Evolutionary conservation across 2,888 invertebrate genomes (phyloP), one percentile per base, ranked within the genome.

Genomic region (Merodon equestris): DNA sequence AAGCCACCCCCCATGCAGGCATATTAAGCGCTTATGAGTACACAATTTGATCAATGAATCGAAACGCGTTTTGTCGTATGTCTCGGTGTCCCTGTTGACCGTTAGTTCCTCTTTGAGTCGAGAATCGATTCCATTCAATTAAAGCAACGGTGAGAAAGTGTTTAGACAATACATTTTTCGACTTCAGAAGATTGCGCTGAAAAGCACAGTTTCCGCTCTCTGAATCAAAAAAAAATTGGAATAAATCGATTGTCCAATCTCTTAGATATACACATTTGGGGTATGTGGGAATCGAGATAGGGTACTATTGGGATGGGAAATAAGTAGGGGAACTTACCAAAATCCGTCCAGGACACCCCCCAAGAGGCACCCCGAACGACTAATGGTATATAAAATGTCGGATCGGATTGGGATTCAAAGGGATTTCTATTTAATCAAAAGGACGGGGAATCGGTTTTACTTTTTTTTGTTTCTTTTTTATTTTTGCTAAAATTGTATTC

Each of bases 271-370:
- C 12, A 74, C 67, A 67, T 79, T 79, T 79, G 64, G 79, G 79
- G 79, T 74, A 70, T 79, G 74, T 79, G 79, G 79, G 79, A 79
- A 56, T 74, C 70, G 40, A 68, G 79, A 42, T 45, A 42, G 79
- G 74, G 74, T 74, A 60, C 18, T 73, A 56, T 1, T 44, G 36
- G 74, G 79, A 74, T 61, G 47, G 74, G 74, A 34, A 45, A 36
- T 36, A 72, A 64, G 64, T 58, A 51, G 40, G 57, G 13, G 12
- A 67, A 64, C 38, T 47, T 40, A 58, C 70, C 79, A 79, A 64
- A 27, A 17, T 38, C 40, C 56, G 13, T 38, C 53, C 42, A 27
- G 27, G 27, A 7, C 7, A 7, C 27, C 27, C 7, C 7, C 7
- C 27, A 27, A 27, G n/a, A 27, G 27, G 27, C 27, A 4, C 7